Evolutionary conservation across 1,140 invertebrate species (phyloP), one percentile per base, ranked within the genome.

Genomic region (Triops longicaudatus): DNA sequence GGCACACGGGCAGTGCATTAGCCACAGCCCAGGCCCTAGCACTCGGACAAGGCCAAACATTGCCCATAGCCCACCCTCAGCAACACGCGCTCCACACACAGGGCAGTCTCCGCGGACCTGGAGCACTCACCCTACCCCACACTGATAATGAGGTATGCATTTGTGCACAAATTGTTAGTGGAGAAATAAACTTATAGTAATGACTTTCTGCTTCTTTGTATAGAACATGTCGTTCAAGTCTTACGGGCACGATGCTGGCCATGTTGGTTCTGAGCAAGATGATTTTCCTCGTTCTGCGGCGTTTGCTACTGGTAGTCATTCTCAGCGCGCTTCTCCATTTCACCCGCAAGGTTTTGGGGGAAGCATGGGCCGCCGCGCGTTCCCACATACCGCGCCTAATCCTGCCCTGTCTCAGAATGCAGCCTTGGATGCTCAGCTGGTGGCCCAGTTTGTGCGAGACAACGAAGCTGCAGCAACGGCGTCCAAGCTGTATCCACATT

Each of bases 151-250:
- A 74, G 14, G 26, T 43, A 63, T 12, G 42, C 22, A 73, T 44
- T 17, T 27, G 63, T 26, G 43, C 27, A 76, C 28, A 22, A 1
- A 76, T 17, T 9, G 17, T 7, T 37, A 37, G 31, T 37, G 31
- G 31, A 37, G 31, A 37, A 37, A 7, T 63, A 14, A 41, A 9
- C 41, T 2, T 37, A 7, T 37, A 7, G 31, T 73, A 31, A 28
- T 6, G 42, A 77, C 72, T 73, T 44, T 28, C 14, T 63, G 31
- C 63, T 79, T 74, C 43, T 72, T 78, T 42, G 26, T 78, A 80
- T 88, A 90, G 89, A 90, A 89, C 87, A 89, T 88, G 87, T 90
- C 88, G 87, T 90, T 89, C 88, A 90, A 90, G 81, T 89, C 88
- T 44, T 89, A 88, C 81, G 88, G 88, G 79, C 85, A 89, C 78